Evolutionary conservation across 2,888 invertebrate species (phyloP).

Genomic region (Sinodicranocentrus sp.): DNA sequence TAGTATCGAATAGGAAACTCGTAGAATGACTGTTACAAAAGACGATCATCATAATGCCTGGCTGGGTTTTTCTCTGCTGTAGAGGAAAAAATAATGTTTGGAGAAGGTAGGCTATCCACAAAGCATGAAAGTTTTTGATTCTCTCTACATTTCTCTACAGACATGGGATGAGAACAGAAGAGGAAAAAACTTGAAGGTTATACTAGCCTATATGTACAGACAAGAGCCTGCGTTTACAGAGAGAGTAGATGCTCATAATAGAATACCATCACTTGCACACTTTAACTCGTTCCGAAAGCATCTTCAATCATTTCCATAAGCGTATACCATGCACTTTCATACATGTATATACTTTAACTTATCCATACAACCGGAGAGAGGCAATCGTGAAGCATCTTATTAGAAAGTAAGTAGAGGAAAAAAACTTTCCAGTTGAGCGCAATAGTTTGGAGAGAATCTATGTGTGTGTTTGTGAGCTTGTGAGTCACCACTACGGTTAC

Average conservation of each 20-base stretch:
- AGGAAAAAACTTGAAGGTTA: slow-evolving; percentile 56
- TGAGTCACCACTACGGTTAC: slow-evolving; percentile 9
- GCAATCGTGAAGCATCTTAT: neutral
- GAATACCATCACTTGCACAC: slow-evolving; percentile 58
- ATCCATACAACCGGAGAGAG: neutral
- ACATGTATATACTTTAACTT: neutral
- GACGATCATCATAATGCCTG: slow-evolving; percentile 31
- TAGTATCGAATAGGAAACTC: neutral
- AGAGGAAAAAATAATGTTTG: slow-evolving; percentile 29
- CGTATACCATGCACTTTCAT: neutral
- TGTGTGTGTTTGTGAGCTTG: neutral
- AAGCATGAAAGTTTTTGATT: slow-evolving; percentile 32
- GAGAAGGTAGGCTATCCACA: slow-evolving; percentile 35
- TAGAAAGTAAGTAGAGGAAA: neutral
- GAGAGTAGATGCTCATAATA: slow-evolving; percentile 51
- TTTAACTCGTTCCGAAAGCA: slow-evolving; percentile 35
- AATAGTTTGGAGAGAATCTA: too few relatives aligned
- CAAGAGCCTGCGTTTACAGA: neutral
- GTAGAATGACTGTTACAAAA: slow-evolving; percentile 22
- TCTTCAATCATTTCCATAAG: slow-evolving; percentile 53
- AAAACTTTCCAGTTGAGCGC: neutral
- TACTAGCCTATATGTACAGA: slow-evolving; percentile 6
- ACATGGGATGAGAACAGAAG: neutral
- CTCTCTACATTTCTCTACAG: slow-evolving; percentile 1
- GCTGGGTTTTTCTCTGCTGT: neutral